Base-by-base conservation (phyloP, 2,797 vertebrate genomes). In the Galagoides demidoff region DNA sequence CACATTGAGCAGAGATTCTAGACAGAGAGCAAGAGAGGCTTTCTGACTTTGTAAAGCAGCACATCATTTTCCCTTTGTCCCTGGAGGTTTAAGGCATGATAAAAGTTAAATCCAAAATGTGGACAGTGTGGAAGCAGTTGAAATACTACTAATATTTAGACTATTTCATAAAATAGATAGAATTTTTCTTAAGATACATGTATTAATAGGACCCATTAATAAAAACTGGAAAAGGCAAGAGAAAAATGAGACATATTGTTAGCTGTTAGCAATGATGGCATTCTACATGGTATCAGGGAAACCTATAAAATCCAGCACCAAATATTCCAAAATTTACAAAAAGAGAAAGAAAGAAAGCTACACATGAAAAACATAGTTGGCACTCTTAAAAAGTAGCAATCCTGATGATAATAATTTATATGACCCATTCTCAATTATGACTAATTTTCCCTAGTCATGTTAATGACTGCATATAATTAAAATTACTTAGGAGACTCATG, bases 201-300 rank as follows among this genome's bases (percentile, higher is more conserved):
- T 68, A 39, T 59, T 71, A 79, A n/a, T 78, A 17, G 27, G 4
- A 2, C 73, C 19, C 23, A 7, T 63, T 66, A 90, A 25, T 49
- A 19, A 31, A 37, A 90, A 79, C 3, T 43, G 23, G 3, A 13
- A 88, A 92, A 31, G 5, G 17, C 0, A 45, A 57, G 66, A 83
- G 6, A 31, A 55, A 79, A 85, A 91, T 34, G 27, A 71, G 16
- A 7, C 16, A 49, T 0, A 29, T 43, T 74, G 2, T 45, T 86
- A 90, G n/a, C 71, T 74, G 2, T 37, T 86, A 90, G n/a, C 71
- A 39, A 49, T 45, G 34, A 78, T 37, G n/a, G 83, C 85, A 92
- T 57, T 25, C 27, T 43, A 64, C 2, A 17, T 17, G 2, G 5
- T 77, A 39, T 78, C 29, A 39, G 1, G 14, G 13, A 92, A 74